Percentiles rank a stretch among this genome's conserved stretches.
Evolutionary conservation across 30 jellyfish, hydroid and myxozoan species (phyloP).

Genomic region (Turritopsis rubra): DNA sequence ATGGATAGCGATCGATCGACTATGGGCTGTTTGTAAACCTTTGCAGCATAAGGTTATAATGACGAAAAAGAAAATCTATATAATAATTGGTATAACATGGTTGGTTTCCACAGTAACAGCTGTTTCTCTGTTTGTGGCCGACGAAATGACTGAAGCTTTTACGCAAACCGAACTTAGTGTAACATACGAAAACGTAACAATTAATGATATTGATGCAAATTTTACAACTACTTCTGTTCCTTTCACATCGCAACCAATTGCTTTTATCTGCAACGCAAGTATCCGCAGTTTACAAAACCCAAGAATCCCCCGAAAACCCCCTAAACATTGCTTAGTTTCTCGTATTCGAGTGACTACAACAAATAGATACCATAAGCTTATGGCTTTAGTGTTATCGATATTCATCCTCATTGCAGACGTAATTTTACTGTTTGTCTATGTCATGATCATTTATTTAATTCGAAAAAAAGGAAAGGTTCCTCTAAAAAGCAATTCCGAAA

Average conservation of each 20-base stretch:
- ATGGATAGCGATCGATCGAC: conserved; percentile 19
- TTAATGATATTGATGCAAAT: background rate
- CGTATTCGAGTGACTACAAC: background rate
- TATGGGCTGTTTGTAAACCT: conserved; percentile 17
- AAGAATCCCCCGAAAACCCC: background rate
- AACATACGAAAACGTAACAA: background rate
- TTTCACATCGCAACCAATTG: background rate
- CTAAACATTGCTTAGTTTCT: background rate
- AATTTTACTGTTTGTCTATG: background rate
- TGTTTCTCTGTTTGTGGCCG: background rate
- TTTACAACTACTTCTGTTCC: background rate
- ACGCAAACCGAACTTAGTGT: background rate
- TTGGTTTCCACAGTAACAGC: conserved; percentile 5
- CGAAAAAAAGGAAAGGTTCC: background rate
- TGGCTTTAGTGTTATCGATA: background rate
- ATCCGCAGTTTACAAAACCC: background rate
- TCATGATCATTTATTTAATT: background rate
- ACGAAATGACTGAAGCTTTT: conserved; percentile 1
- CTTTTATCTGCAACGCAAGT: background rate
- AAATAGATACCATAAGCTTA: background rate
- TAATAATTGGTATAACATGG: conserved; percentile 1
- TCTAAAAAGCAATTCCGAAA: background rate
- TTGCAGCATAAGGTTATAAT: background rate
- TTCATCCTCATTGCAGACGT: conserved; percentile 17
- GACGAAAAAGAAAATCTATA: background rate